A percentile compares a stretch with the other conserved stretches of the same genome.
These are phyloP conservation scores for Aurelia aurita DNA, from an alignment of 30 jellyfish, hydroid and myxozoan species.

Conservation along the genomic window DNA sequence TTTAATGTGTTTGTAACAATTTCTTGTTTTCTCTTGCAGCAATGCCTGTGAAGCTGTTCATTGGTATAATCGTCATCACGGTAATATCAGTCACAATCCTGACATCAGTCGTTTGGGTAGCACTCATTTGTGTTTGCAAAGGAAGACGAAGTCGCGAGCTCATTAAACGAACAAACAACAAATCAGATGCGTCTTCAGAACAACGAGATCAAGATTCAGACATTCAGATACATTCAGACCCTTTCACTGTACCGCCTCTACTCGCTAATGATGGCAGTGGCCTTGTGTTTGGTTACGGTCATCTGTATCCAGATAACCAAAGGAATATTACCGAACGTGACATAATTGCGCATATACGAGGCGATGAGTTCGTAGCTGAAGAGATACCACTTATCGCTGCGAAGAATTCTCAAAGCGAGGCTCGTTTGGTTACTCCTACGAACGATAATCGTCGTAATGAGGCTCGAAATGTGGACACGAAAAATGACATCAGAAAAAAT, in stretches of 20 bases:
- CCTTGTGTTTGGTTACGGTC: conserved; percentile 67
- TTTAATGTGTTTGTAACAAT: too few species aligned
- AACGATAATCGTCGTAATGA: not conserved
- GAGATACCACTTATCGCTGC: conserved; percentile 64
- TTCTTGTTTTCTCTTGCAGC: conserved; percentile 27
- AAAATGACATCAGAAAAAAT: not conserved
- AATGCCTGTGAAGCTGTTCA: conserved; percentile 64
- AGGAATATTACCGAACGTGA: conserved; percentile 62
- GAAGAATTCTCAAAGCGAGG: conserved; percentile 10
- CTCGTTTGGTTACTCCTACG: conserved; percentile 5
- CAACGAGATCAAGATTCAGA: conserved; percentile 7
- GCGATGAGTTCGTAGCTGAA: conserved; percentile 47
- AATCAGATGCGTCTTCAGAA: not conserved
- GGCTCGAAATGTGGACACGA: not conserved
- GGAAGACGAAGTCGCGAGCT: conserved; percentile 63
- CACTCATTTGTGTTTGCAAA: conserved; percentile 77
- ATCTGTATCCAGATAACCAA: conserved; percentile 67
- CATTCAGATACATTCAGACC: conserved; percentile 11
- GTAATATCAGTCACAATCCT: conserved; percentile 78
- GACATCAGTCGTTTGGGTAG: conserved; percentile 88
- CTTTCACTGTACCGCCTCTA: conserved; percentile 67
- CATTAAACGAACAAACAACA: conserved; percentile 16
- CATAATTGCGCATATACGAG: conserved; percentile 66
- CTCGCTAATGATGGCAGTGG: conserved; percentile 71
- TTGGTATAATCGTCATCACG: conserved; percentile 82